phyloP scores from a whole-genome alignment of 2,888 invertebrate genomes.

The Apamea crenata region DNA sequence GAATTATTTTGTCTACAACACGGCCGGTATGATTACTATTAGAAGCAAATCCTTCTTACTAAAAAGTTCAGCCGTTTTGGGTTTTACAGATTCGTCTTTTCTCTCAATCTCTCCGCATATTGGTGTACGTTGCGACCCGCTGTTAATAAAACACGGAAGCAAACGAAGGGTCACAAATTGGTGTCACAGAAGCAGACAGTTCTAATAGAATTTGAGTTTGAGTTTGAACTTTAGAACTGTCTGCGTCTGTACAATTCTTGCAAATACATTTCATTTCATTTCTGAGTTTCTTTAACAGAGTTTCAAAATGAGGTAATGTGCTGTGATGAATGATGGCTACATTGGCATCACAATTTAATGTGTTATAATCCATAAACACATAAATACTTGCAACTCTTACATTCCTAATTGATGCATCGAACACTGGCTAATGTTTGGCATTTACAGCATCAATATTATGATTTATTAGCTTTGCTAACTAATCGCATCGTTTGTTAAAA shows the following conservation, averaged over 20 bases:
- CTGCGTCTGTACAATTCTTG: too few species aligned
- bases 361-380: neutral
- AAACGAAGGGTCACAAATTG: too few species aligned
- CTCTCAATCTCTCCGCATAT: too few species aligned
- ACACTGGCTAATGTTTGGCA: neutral
- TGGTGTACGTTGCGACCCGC: too few species aligned
- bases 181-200: too few species aligned
- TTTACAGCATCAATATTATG: slow-evolving; percentile 1
- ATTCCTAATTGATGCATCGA: slow-evolving; percentile 12
- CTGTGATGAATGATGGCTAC: too few species aligned
- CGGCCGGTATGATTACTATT: neutral
- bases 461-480: slow-evolving; percentile 2
- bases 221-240: too few species aligned
- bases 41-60: neutral
- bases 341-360: neutral
- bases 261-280: too few species aligned
- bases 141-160: too few species aligned
- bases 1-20: neutral
- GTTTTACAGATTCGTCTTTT: neutral
- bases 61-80: neutral
- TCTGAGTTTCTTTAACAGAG: too few species aligned
- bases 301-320: too few species aligned
- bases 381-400: neutral
- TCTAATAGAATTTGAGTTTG: too few species aligned
- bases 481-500: neutral